These are phyloP conservation scores for Drosophila auraria DNA, from an alignment of 1,140 invertebrate genomes.

Conservation along the genomic window DNA sequence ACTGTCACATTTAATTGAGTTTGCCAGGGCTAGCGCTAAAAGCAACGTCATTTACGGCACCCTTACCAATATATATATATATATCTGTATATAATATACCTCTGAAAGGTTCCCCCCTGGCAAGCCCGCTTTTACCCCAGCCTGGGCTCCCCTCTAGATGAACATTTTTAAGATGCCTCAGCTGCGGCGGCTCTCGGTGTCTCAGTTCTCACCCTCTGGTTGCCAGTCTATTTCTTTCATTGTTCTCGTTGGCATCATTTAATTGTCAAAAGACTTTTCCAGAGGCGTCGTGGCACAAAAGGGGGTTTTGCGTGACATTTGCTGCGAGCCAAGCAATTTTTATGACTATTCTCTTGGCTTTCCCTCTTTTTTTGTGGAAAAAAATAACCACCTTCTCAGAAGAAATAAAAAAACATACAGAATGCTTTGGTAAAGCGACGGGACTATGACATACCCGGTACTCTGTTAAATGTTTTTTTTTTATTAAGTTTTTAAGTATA, in stretches of 20 bases:
- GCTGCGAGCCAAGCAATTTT: slow-evolving; percentile 62
- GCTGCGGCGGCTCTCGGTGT: slow-evolving; percentile 33
- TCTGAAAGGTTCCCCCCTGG: too few relatives aligned
- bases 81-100: slow-evolving; percentile 6
- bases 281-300: slow-evolving; percentile 12
- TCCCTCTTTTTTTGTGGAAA: not conserved
- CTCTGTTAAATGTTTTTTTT: not conserved
- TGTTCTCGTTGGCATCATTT: slow-evolving; percentile 70
- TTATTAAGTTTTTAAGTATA: too few relatives aligned
- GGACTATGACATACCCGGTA: not conserved
- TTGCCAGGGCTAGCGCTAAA: slow-evolving; percentile 70
- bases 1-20: slow-evolving; percentile 84
- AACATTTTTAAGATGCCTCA: slow-evolving; percentile 75
- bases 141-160: not conserved
- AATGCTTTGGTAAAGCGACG: not conserved
- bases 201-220: slow-evolving; percentile 2
- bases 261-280: slow-evolving; percentile 73
- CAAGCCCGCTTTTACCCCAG: not conserved
- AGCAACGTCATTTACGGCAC: slow-evolving; percentile 74
- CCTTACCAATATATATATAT: slow-evolving; percentile 15
- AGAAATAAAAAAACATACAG: not conserved
- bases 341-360: slow-evolving; percentile 38
- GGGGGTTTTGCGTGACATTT: slow-evolving; percentile 41
- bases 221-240: slow-evolving; percentile 38
- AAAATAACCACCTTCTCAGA: slow-evolving; percentile 4